Evolutionary conservation across 2,113 vertebrate genomes (phyloP).

Genomic region (Fregetta grallaria): DNA sequence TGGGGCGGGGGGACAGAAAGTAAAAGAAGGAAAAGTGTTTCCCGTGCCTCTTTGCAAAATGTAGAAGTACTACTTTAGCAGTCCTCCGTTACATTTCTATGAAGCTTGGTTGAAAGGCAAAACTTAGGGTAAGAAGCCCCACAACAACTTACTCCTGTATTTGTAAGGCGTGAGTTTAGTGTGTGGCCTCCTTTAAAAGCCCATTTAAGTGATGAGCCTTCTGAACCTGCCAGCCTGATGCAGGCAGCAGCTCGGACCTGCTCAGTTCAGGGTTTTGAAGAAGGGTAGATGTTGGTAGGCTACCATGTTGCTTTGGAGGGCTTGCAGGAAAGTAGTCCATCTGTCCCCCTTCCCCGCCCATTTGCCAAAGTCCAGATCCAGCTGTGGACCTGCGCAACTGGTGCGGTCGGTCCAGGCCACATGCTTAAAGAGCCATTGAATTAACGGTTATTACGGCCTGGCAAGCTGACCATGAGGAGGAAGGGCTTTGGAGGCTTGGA

Average conservation of each 20-base stretch:
- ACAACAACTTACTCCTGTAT: background rate
- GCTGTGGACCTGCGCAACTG: background rate
- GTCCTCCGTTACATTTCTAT: background rate
- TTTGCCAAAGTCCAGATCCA: background rate
- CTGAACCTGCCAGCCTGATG: background rate
- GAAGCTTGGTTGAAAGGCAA: background rate
- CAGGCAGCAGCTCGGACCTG: background rate
- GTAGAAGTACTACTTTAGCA: background rate
- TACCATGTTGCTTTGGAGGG: background rate
- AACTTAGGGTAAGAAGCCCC: background rate
- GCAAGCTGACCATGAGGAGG: background rate
- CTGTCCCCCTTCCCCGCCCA: background rate
- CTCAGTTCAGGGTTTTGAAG: background rate
- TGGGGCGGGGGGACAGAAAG: rapidly evolving
- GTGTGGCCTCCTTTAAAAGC: background rate
- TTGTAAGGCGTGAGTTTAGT: background rate
- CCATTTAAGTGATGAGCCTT: background rate
- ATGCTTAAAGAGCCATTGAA: background rate
- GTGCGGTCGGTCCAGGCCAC: background rate
- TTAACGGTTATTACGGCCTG: background rate
- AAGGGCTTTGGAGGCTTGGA: background rate
- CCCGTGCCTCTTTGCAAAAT: background rate
- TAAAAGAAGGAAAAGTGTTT: background rate
- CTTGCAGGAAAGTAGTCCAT: background rate
- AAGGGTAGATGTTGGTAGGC: background rate